phyloP scores from a whole-genome alignment of 2,888 invertebrate genomes.

The Terebella lapidaria region DNA sequence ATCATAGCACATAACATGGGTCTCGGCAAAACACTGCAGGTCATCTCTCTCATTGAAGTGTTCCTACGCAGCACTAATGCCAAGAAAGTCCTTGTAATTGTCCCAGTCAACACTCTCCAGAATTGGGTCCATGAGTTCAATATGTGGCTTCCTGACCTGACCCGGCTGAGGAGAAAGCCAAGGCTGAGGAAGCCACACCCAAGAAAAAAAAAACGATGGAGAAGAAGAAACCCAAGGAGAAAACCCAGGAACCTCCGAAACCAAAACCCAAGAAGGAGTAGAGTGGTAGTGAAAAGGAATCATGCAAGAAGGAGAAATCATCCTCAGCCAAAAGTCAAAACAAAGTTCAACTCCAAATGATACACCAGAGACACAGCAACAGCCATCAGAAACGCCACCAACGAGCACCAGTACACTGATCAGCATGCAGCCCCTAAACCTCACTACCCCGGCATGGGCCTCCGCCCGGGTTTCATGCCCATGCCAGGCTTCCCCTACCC shows the following conservation, averaged over 20 bases:
- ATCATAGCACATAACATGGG: constrained; percentile 99
- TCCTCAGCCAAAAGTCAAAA: no score
- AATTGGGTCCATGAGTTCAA: constrained; percentile 98
- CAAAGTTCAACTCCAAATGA: no score
- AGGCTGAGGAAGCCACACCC: no score
- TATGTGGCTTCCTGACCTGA: constrained; percentile 79
- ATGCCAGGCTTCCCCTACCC: not conserved
- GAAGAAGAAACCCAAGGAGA: not conserved
- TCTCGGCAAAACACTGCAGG: constrained; percentile 86
- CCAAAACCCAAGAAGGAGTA: not conserved
- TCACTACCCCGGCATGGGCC: not conserved
- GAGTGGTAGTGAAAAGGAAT: no score
- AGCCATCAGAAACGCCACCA: not conserved
- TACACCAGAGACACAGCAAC: not conserved
- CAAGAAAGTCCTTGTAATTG: constrained; percentile 87
- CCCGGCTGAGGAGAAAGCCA: not conserved
- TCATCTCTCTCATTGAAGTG: constrained; percentile 93
- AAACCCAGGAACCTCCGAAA: not conserved
- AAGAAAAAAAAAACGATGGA: not conserved
- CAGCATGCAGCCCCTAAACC: not conserved
- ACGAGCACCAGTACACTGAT: not conserved
- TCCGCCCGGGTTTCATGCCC: not conserved
- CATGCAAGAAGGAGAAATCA: not conserved
- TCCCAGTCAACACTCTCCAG: constrained; percentile 97
- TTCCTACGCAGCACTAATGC: constrained; percentile 85